These are phyloP conservation scores for Cheilosia scutellata DNA, from an alignment of 2,888 invertebrate genomes.

Conservation along the genomic window DNA sequence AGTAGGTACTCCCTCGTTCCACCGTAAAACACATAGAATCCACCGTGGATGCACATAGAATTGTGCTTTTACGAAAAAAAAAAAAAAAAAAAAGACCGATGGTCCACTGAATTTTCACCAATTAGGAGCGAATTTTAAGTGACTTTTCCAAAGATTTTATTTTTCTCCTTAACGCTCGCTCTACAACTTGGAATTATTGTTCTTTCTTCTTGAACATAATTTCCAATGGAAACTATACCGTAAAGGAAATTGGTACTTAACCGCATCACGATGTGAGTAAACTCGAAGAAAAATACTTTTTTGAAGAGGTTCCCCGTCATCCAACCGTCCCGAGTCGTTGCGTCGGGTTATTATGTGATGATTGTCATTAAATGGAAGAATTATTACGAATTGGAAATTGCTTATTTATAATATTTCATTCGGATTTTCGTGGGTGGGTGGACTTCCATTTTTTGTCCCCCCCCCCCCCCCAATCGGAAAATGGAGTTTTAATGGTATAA, in stretches of 20 bases:
- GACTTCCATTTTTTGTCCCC: not conserved
- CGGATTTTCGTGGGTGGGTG: not conserved
- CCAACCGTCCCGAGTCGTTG: not conserved
- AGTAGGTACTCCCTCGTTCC: not conserved
- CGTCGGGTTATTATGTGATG: slow-evolving; percentile 20
- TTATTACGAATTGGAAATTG: slow-evolving; percentile 55
- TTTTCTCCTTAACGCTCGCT: slow-evolving; percentile 5
- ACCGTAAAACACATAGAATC: no score
- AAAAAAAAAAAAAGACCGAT: not conserved
- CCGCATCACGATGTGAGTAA: slow-evolving; percentile 16
- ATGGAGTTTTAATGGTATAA: slow-evolving; percentile 31
- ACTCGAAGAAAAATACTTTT: slow-evolving; percentile 34
- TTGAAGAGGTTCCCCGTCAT: not conserved
- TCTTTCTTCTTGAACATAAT: no score
- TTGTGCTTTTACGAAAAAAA: not conserved
- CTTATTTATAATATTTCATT: slow-evolving; percentile 47
- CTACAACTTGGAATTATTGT: not conserved
- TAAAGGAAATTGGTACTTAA: slow-evolving; percentile 50
- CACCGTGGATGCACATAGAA: not conserved
- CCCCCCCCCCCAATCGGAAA: slow-evolving; percentile 10
- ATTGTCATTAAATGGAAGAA: slow-evolving; percentile 55
- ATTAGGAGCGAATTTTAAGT: slow-evolving; percentile 38
- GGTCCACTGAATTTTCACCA: slow-evolving; percentile 15
- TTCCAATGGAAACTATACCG: slow-evolving; percentile 26
- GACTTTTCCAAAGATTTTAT: slow-evolving; percentile 28